Base-by-base conservation (phyloP, 2,888 invertebrate species). In the Tinea trinotella region DNA sequence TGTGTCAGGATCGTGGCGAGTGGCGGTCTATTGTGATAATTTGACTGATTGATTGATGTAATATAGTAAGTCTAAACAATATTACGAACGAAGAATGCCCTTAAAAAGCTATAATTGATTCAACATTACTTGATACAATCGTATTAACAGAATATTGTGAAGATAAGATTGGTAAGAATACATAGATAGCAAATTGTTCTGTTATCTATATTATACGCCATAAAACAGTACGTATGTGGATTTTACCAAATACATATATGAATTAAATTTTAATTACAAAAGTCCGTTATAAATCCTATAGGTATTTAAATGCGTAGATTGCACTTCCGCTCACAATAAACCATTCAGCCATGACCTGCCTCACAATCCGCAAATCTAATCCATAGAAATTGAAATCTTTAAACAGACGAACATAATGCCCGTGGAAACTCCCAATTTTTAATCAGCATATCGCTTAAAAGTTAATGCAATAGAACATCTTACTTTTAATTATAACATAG, bases 311-410 rank as follows among this genome's bases (percentile, higher is more conserved):
- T 46, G 19, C 4, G 15, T 15, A 12, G 12, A 15, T 13, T 46
- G 74, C 71, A 74, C 77, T 80, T 84, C 82, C 83, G 81, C 76
- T 77, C 72, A 62, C 72, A 71, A 71, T 76, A 74, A 74, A 76
- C 73, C 78, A 74, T 74, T 65, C 74, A 79, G 74, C 81, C 83
- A 76, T 82, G 82, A 84, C 83, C 83, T 83, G 77, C 81, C 83
- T 78, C 79, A 81, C 75, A 73, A 71, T 68, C 72, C 40, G 6
- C 13, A 40, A 40, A 24, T 22, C 22, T 20, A 50, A 10, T 24
- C 40, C 7, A 40, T 15, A 4, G 13, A 40, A 13, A 40, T 3
- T 40, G 40, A 40, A 40, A 40, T 12, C 40, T 13, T n/a, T 15
- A 7, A 40, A 40, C 40, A 13, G 7, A 7, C 40, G 13, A 12